These are phyloP conservation scores for Perdix hodgsoniae DNA, from an alignment of 2,797 vertebrate genomes.

Conservation along the genomic window DNA sequence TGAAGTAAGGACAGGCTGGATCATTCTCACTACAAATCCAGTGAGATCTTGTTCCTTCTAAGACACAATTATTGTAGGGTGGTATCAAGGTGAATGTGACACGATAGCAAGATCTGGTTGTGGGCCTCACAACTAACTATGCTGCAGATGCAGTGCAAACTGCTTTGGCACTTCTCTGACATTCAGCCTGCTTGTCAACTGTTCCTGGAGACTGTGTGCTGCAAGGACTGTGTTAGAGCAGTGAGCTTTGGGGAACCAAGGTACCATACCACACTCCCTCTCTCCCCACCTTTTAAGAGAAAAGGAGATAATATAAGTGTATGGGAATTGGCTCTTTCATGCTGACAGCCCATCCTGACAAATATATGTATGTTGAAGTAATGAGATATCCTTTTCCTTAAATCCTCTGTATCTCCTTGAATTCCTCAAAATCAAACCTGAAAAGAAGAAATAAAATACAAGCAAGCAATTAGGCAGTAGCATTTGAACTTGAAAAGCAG, in stretches of 20 bases:
- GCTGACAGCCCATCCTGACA: not conserved
- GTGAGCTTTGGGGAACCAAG: not conserved
- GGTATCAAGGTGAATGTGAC: not conserved
- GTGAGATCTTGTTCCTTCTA: not conserved
- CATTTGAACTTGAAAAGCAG: not conserved
- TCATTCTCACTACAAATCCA: not conserved
- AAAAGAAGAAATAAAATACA: not conserved
- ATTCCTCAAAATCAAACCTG: not conserved
- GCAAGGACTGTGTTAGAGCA: not conserved
- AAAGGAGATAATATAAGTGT: not conserved
- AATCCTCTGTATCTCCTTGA: not conserved
- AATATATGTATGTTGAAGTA: not conserved
- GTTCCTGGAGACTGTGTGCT: not conserved
- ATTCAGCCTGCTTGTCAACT: not conserved
- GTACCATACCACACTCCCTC: accelerated
- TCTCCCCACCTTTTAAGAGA: not conserved
- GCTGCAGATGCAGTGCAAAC: not conserved
- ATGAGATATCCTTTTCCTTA: not conserved
- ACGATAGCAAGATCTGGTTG: not conserved
- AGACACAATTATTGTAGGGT: not conserved
- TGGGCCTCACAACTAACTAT: not conserved
- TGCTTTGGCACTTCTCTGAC: not conserved
- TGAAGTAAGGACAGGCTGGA: not conserved
- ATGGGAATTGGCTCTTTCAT: not conserved
- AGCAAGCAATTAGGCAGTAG: not conserved